Evolutionary conservation across 2,888 invertebrate genomes (phyloP).

Genomic region (Graphium colonna): DNA sequence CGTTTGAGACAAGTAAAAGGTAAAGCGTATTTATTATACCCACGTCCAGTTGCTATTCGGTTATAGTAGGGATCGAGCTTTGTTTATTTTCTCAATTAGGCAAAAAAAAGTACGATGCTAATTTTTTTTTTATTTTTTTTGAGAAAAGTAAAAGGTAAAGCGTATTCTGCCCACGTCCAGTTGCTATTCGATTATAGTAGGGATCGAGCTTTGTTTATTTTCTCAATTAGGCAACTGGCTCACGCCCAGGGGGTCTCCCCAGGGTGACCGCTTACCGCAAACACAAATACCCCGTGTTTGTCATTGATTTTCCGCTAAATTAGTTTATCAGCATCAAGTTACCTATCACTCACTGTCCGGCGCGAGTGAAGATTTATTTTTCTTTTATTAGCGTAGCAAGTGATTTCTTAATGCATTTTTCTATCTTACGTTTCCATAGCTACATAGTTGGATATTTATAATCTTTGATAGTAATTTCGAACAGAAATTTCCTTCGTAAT

Average conservation of each 20-base stretch:
- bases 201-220: slow-evolving; percentile 70
- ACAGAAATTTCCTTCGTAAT: no score
- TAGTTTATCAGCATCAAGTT: slow-evolving; percentile 54
- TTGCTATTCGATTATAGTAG: slow-evolving; percentile 61
- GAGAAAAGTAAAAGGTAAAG: slow-evolving; percentile 15
- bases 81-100: slow-evolving; percentile 72
- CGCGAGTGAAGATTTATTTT: slow-evolving; percentile 3
- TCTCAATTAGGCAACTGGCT: slow-evolving; percentile 60
- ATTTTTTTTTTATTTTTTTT: background rate
- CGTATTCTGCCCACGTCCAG: slow-evolving; percentile 44
- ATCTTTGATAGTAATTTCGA: no score
- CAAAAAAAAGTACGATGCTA: no score
- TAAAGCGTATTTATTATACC: no score
- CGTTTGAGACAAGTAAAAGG: no score
- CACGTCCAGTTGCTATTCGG: slow-evolving; percentile 48
- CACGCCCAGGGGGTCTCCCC: slow-evolving; percentile 43
- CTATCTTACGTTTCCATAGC: no score
- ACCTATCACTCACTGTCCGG: slow-evolving; percentile 30
- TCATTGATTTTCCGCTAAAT: slow-evolving; percentile 77
- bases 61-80: slow-evolving; percentile 62
- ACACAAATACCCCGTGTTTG: slow-evolving; percentile 67
- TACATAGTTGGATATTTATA: no score
- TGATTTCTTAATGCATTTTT: no score
- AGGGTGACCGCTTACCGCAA: slow-evolving; percentile 58
- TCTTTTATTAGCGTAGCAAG: background rate